phyloP scores from a whole-genome alignment of 2,888 invertebrate species.

The Melieria crassipennis region DNA sequence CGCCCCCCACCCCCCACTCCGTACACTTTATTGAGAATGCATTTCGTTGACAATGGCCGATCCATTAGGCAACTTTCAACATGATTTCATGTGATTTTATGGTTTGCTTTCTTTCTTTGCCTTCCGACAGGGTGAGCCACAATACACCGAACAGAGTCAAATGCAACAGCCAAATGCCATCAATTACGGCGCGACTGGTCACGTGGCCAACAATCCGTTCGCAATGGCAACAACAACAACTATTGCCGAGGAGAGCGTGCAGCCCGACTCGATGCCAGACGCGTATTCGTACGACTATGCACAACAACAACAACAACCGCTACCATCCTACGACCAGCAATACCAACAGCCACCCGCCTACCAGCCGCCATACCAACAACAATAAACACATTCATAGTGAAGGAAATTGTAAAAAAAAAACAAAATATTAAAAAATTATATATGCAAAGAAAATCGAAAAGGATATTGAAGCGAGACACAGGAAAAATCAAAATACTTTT shows the following conservation, averaged over 20 bases:
- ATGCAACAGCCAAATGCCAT: constrained; percentile 66
- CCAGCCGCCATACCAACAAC: constrained; percentile 25
- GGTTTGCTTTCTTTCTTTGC: neutral
- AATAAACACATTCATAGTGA: neutral
- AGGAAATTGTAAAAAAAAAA: neutral
- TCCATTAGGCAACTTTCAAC: neutral
- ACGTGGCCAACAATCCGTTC: constrained; percentile 70
- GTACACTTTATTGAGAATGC: constrained; percentile 14
- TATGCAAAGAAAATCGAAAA: too few species aligned
- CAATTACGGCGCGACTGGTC: constrained; percentile 72
- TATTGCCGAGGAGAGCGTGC: constrained; percentile 72
- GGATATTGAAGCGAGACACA: too few species aligned
- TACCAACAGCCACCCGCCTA: constrained; percentile 47
- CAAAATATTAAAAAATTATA: constrained; percentile 15
- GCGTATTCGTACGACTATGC: constrained; percentile 46
- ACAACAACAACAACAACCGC: constrained; percentile 36
- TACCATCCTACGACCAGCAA: constrained; percentile 51
- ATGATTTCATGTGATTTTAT: neutral
- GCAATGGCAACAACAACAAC: constrained; percentile 49
- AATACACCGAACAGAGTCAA: constrained; percentile 62
- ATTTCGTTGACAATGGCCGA: constrained; percentile 19
- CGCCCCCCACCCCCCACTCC: neutral
- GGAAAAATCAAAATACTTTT: too few species aligned
- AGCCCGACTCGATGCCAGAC: constrained; percentile 66
- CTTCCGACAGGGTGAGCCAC: constrained; percentile 53